phyloP scores from a whole-genome alignment of 2,797 vertebrate species.

The Pelochelys cantorii region DNA sequence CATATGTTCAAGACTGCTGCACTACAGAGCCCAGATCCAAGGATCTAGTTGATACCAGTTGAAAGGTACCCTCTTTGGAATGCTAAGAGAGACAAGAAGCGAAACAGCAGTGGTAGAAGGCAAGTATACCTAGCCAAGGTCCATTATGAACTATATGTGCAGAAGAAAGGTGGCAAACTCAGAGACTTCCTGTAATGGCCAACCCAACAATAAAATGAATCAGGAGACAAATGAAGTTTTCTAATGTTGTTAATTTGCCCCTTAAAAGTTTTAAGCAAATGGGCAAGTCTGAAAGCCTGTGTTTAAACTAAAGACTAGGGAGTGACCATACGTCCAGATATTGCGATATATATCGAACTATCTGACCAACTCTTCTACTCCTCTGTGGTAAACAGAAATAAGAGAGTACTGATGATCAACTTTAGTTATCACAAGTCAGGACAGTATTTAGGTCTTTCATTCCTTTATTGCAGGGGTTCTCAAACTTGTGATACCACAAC shows the following conservation, averaged over 20 bases:
- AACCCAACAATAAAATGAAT: background rate
- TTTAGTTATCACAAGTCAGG: background rate
- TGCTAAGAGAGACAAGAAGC: background rate
- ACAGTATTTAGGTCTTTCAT: background rate
- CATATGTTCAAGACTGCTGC: background rate
- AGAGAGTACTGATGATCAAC: accelerated
- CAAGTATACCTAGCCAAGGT: background rate
- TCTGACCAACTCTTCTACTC: background rate
- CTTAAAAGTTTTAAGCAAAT: background rate
- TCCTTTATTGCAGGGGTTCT: no score
- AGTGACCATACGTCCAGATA: background rate
- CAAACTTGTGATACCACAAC: no score
- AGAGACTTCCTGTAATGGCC: background rate
- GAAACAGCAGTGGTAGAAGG: background rate
- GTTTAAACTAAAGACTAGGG: background rate
- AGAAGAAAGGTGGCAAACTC: background rate
- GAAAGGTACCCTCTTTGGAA: background rate
- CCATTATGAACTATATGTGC: background rate
- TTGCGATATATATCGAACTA: background rate
- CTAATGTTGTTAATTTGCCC: background rate
- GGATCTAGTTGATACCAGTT: background rate
- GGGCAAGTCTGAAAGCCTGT: background rate
- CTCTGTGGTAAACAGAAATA: background rate
- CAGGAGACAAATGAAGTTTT: background rate
- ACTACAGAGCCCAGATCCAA: background rate